Conservation (phyloP, 2,888 invertebrate species). For the Pristionchus maxplancki region DNA sequence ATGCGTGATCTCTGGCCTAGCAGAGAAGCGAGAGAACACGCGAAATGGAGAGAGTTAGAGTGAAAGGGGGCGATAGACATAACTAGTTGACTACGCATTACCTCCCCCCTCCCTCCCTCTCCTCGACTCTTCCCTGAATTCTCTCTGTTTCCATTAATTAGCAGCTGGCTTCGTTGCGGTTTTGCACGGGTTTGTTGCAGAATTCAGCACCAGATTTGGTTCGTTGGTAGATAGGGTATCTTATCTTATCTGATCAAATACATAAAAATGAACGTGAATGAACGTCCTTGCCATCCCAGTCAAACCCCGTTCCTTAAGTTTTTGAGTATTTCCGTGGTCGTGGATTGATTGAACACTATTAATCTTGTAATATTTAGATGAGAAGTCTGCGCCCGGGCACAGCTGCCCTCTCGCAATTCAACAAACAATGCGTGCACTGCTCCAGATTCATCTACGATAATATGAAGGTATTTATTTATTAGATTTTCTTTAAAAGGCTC, state of each 20-base stretch:
- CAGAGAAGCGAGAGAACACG: neutral
- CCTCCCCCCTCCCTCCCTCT: neutral
- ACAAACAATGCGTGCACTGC: neutral
- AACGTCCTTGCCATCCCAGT: neutral
- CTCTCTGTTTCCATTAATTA: neutral
- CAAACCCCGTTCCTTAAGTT: too few species aligned
- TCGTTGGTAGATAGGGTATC: neutral
- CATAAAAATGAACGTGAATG: too few species aligned
- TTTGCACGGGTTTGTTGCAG: too few species aligned
- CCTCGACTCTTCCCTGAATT: neutral
- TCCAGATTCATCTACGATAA: constrained; percentile 42
- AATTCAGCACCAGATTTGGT: too few species aligned
- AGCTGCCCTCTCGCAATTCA: neutral
- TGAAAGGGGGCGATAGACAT: neutral
- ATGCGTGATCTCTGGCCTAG: neutral
- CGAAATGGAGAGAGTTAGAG: constrained; percentile 3
- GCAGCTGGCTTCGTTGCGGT: too few species aligned
- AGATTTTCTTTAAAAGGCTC: too few species aligned
- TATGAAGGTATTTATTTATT: neutral
- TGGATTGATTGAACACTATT: neutral
- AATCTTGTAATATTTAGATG: neutral
- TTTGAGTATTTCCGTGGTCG: fast-evolving
- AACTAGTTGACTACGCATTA: constrained; percentile 40
- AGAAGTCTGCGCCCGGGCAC: neutral
- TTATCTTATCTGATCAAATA: neutral